A percentile compares a stretch with the other conserved stretches of the same genome.
Conservation (phyloP, 2,113 vertebrate genomes). For the Chelonoidis abingdonii region DNA sequence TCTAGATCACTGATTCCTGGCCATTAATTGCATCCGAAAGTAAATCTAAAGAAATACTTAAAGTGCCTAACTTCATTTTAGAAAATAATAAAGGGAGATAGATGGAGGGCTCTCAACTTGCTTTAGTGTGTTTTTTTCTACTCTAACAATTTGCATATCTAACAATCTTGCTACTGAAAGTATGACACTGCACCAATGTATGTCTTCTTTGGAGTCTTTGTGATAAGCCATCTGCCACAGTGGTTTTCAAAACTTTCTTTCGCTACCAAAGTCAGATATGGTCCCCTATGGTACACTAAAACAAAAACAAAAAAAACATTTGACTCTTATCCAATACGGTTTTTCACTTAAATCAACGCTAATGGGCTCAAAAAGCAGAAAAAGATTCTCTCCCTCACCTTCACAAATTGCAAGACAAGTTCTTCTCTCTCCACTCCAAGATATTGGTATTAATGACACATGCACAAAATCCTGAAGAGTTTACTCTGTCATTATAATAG, state of each 20-base stretch:
- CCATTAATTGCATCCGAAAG: background rate
- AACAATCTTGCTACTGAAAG: constrained; percentile 9
- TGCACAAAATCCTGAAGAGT: background rate
- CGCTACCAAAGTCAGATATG: constrained; percentile 38
- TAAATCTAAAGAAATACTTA: background rate
- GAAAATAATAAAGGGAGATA: background rate
- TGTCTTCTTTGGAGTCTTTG: constrained; percentile 44
- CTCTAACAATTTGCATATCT: background rate
- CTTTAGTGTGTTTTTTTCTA: background rate
- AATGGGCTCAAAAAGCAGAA: constrained; percentile 8
- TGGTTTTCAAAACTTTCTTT: constrained; percentile 52
- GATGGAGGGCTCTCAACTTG: background rate
- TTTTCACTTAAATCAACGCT: constrained; percentile 30
- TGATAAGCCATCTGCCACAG: constrained; percentile 57
- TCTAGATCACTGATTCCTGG: background rate
- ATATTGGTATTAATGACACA: background rate
- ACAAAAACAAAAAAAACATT: constrained; percentile 30
- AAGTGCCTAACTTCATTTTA: background rate
- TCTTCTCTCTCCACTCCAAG: background rate
- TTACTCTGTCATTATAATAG: background rate
- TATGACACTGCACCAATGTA: background rate
- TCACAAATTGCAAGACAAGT: background rate
- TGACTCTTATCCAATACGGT: constrained; percentile 21
- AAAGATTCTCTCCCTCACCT: background rate
- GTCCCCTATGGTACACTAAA: constrained; percentile 43